phyloP scores from a whole-genome alignment of 2,888 invertebrate species.

The Pollenia labialis region DNA sequence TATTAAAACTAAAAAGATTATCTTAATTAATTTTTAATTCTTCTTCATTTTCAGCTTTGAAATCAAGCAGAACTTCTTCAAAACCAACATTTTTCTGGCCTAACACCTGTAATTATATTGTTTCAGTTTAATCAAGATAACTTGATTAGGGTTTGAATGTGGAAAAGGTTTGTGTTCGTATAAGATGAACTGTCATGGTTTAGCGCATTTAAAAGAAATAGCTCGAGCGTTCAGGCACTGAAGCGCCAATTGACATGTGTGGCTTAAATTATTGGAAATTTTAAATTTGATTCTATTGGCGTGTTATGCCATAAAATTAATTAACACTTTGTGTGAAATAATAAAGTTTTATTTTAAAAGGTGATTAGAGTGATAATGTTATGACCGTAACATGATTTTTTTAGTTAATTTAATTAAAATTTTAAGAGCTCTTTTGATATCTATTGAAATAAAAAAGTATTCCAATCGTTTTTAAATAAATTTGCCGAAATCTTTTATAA shows the following conservation, averaged over 20 bases:
- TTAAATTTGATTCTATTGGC: slow-evolving; percentile 24
- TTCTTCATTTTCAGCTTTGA: background rate
- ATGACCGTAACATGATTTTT: no score
- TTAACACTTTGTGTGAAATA: slow-evolving; percentile 24
- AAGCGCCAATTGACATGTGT: slow-evolving; percentile 39
- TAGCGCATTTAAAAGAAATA: slow-evolving; percentile 55
- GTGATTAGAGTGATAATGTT: no score
- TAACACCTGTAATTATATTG: slow-evolving; percentile 56
- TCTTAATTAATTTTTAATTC: background rate
- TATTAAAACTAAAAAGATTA: no score
- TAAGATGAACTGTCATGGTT: slow-evolving; percentile 60
- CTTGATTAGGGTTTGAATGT: slow-evolving; percentile 30
- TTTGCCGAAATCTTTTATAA: no score
- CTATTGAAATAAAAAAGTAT: no score
- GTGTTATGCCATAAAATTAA: slow-evolving; percentile 61
- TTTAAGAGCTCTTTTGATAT: no score
- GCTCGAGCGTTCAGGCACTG: slow-evolving; percentile 62
- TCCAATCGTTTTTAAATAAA: no score
- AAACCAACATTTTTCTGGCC: slow-evolving; percentile 48
- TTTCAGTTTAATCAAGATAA: slow-evolving; percentile 37
- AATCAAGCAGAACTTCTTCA: slow-evolving; percentile 30
- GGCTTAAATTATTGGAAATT: background rate
- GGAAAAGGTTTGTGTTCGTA: background rate
- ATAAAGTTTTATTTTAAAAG: no score
- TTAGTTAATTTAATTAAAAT: no score